Conservation (phyloP, 2,797 vertebrate genomes). For the Tympanoctomys barrerae region DNA sequence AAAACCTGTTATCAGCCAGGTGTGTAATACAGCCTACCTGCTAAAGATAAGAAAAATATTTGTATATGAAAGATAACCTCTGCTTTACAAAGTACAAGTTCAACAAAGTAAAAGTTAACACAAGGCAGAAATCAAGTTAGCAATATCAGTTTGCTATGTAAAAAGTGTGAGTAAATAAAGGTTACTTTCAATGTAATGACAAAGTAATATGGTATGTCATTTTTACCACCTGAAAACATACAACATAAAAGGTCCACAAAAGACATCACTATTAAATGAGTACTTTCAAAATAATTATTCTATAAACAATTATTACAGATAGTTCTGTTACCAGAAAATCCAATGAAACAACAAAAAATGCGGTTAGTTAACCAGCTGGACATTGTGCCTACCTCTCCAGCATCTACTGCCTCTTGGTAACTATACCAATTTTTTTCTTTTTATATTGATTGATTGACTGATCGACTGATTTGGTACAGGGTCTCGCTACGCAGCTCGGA, state of each 20-base stretch:
- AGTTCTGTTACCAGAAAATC: constrained; percentile 30
- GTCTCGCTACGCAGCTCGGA: too few relatives aligned
- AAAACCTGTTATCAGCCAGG: background rate
- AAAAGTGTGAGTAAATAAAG: constrained; percentile 53
- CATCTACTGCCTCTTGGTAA: background rate
- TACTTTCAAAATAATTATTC: constrained; percentile 37
- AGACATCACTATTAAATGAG: constrained; percentile 4
- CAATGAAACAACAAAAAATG: constrained; percentile 14
- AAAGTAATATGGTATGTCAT: background rate
- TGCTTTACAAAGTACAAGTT: constrained; percentile 34
- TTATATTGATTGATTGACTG: too few relatives aligned
- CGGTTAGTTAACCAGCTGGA: background rate
- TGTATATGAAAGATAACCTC: constrained; percentile 18
- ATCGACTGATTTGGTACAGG: too few relatives aligned
- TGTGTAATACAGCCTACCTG: constrained; percentile 18
- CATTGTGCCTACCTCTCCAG: background rate
- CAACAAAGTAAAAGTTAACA: background rate
- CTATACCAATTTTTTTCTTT: background rate
- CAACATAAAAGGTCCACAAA: constrained; percentile 40
- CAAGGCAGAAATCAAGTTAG: constrained; percentile 54
- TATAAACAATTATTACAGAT: background rate
- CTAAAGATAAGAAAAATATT: constrained; percentile 27
- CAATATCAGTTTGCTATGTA: constrained; percentile 12
- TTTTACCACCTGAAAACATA: constrained; percentile 36
- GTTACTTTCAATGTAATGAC: constrained; percentile 12